Evolutionary conservation across 1,140 invertebrate genomes (phyloP), one percentile per base, ranked within the genome.

Genomic region (Zaprionus inermis): DNA sequence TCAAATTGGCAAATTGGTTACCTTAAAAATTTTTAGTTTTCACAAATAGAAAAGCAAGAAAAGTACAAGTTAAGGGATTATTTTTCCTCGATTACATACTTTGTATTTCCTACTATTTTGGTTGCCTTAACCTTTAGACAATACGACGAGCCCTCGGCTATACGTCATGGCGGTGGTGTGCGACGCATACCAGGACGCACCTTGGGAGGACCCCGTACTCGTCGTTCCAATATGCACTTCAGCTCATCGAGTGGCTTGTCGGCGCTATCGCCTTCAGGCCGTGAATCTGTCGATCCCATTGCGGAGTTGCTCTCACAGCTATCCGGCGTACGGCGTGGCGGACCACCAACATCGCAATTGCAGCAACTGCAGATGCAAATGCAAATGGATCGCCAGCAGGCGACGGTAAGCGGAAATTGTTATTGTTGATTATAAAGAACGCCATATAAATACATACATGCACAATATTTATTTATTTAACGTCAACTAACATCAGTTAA

Each of bases 241-340:
- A 96, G 96, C 93, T 95, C 96, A 77, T 95, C 96, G 77, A 96
- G 96, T 81, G 96, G 96, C 56, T 94, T 97, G 54, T 94, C 95
- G 68, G 95, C 95, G 65, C 92, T 96, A 79, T 97, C 97, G 79
- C 96, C 96, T 69, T 97, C 96, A 81, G 96, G 96, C 90, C 95
- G 97, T 80, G 98, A 99, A 91, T 95, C 96, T 77, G 95, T 95
- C 73, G 98, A 99, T 95, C 98, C 98, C 59, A 99, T 99, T 79
- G 97, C 97, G 44, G 97, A 99, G 94, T 94, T 98, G 73, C 93
- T 98, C 63, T 98, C 97, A 58, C 97, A 98, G 93, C 94, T 99
- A 84, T 98, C 97, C 24, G 97, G 97, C 72, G 97, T 98, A 72
- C 94, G 97, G 79, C 94, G 97, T 92, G 94, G 93, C 84, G 93